A percentile compares a stretch with the other conserved stretches of the same genome.
Conservation (phyloP, 2,797 vertebrate genomes). For the Nannoperca obscura region DNA sequence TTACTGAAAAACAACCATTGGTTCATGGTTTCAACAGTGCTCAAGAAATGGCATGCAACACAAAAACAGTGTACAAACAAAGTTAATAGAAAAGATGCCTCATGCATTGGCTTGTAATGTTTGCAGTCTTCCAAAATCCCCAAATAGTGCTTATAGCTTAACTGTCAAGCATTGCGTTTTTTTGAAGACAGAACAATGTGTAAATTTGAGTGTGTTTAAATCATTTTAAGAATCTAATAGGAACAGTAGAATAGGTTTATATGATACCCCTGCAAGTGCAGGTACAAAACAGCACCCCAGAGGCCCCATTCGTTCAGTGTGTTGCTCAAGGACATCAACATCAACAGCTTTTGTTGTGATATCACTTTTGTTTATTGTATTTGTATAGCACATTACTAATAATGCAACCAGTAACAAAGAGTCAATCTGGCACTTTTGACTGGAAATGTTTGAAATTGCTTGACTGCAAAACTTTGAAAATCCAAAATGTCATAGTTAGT, state of each 20-base stretch:
- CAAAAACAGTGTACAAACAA: not conserved
- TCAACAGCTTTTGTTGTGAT: not conserved
- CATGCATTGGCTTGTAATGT: not conserved
- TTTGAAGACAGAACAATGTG: not conserved
- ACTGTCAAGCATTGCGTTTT: not conserved
- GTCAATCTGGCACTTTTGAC: not conserved
- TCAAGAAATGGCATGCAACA: not conserved
- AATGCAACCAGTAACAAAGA: not conserved
- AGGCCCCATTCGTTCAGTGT: not conserved
- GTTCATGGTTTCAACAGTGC: not conserved
- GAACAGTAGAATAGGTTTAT: not conserved
- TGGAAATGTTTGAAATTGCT: constrained; percentile 2
- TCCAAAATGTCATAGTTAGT: not conserved
- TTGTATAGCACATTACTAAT: not conserved
- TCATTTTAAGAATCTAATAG: not conserved
- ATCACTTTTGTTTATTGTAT: not conserved
- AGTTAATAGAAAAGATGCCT: not conserved
- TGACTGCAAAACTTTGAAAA: not conserved
- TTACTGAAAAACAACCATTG: not conserved
- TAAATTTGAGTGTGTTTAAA: not conserved
- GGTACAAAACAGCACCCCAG: not conserved
- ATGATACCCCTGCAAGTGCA: not conserved
- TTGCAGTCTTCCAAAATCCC: not conserved
- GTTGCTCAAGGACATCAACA: constrained; percentile 9
- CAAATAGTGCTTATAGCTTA: not conserved